Conservation (phyloP, 2,888 invertebrate genomes). For the Cybosia mesomella region DNA sequence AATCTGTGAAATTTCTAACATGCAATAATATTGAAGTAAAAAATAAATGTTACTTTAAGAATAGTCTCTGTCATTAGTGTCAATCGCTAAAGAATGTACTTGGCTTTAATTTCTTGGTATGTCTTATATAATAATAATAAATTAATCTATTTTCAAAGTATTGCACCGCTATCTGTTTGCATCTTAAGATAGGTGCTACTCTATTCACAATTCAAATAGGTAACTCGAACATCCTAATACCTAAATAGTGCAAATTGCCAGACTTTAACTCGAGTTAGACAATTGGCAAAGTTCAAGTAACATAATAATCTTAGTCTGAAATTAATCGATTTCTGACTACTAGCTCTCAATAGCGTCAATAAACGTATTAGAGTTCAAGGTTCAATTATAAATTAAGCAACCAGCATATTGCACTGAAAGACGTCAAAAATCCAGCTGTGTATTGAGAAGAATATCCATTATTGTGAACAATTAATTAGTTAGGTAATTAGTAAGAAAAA, state of each 20-base stretch:
- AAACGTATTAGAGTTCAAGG: neutral
- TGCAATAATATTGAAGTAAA: too few species aligned
- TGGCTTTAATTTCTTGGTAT: too few species aligned
- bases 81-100: too few species aligned
- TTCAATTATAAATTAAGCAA: neutral
- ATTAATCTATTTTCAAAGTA: too few species aligned
- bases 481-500: neutral
- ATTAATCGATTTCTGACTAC: neutral
- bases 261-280: neutral
- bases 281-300: neutral
- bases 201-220: too few species aligned
- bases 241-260: neutral
- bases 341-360: neutral
- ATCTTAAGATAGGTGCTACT: too few species aligned
- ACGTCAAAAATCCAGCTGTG: neutral
- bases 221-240: neutral
- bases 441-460: neutral
- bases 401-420: neutral
- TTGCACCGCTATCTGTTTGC: too few species aligned
- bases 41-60: too few species aligned
- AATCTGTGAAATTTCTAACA: too few species aligned
- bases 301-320: too few species aligned
- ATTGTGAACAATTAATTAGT: neutral
- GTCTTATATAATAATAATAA: too few species aligned
- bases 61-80: too few species aligned